A percentile compares a stretch with the other conserved stretches of the same genome.
phyloP scores from a whole-genome alignment of 2,797 vertebrate genomes.

The Gadopsis marmoratus region DNA sequence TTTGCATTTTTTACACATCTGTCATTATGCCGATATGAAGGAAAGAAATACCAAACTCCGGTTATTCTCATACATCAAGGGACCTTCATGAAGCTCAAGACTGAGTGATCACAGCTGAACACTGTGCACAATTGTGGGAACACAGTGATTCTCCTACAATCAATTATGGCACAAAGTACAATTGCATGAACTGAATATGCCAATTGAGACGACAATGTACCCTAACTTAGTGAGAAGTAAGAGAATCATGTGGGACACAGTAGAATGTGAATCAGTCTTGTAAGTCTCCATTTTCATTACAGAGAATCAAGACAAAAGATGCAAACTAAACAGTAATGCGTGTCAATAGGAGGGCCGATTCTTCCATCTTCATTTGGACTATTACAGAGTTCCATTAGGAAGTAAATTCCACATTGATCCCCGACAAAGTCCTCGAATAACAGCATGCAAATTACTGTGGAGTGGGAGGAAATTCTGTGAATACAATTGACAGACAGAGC shows the following conservation, averaged over 20 bases:
- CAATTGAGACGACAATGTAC: slow-evolving; percentile 37
- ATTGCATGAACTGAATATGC: slow-evolving; percentile 29
- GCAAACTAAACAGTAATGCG: slow-evolving; percentile 37
- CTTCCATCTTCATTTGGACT: slow-evolving; percentile 66
- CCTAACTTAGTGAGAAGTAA: slow-evolving; percentile 33
- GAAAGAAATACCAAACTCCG: slow-evolving; percentile 26
- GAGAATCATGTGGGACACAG: slow-evolving; percentile 27
- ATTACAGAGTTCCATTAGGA: slow-evolving; percentile 65
- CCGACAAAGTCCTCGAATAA: slow-evolving; percentile 57
- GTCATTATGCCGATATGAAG: not conserved
- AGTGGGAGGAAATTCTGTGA: slow-evolving; percentile 54
- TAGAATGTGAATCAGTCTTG: slow-evolving; percentile 38
- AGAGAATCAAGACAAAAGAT: slow-evolving; percentile 42
- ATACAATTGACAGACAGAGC: slow-evolving; percentile 47
- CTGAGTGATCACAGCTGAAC: slow-evolving; percentile 6
- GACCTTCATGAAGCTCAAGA: slow-evolving; percentile 8
- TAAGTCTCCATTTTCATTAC: slow-evolving; percentile 44
- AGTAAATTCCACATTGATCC: slow-evolving; percentile 71
- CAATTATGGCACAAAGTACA: slow-evolving; percentile 42
- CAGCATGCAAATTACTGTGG: slow-evolving; percentile 60
- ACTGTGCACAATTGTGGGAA: slow-evolving; percentile 6
- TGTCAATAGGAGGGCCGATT: slow-evolving; percentile 44
- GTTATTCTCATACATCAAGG: slow-evolving; percentile 16
- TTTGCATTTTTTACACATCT: not conserved
- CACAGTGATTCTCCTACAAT: slow-evolving; percentile 32